Conservation (phyloP, 2,888 invertebrate genomes). For the Tribolium freemani region DNA sequence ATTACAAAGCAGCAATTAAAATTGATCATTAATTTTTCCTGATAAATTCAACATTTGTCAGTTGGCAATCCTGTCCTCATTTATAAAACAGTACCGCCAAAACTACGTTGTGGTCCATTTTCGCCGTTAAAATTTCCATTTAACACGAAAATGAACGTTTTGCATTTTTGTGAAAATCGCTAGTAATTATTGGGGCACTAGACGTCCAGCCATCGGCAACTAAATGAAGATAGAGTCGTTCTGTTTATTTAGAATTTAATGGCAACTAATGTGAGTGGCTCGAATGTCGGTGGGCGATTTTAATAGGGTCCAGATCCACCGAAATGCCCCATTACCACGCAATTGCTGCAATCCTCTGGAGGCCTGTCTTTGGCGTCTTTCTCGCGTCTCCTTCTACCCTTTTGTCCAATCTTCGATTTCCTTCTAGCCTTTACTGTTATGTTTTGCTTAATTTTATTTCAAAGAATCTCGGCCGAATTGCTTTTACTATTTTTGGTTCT, state of each 20-base stretch:
- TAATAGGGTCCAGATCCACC: conserved; percentile 52
- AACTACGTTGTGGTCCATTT: conserved; percentile 15
- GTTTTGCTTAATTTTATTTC: conserved; percentile 37
- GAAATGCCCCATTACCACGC: conserved; percentile 55
- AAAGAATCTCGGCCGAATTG: conserved; percentile 16
- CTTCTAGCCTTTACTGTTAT: conserved; percentile 21
- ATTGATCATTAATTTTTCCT: conserved; percentile 49
- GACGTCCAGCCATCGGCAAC: background rate
- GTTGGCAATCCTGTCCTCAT: conserved; percentile 30
- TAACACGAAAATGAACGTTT: conserved; percentile 1
- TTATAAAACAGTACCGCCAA: conserved; percentile 36
- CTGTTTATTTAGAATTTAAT: conserved; percentile 44
- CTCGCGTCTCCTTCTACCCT: conserved; percentile 30
- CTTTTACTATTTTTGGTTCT: conserved; percentile 16
- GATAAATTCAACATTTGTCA: conserved; percentile 47
- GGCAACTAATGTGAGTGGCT: conserved; percentile 37
- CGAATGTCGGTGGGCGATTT: conserved; percentile 47
- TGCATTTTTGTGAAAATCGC: conserved; percentile 2
- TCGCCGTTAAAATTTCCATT: conserved; percentile 16
- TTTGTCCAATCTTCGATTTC: conserved; percentile 31
- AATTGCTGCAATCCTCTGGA: conserved; percentile 53
- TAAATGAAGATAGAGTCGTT: conserved; percentile 41
- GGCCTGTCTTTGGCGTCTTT: conserved; percentile 38
- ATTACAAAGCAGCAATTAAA: conserved; percentile 47
- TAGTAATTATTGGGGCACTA: conserved; percentile 1